Base-by-base conservation (phyloP, 1,140 invertebrate species). In the Zaprionus tsacasi region DNA sequence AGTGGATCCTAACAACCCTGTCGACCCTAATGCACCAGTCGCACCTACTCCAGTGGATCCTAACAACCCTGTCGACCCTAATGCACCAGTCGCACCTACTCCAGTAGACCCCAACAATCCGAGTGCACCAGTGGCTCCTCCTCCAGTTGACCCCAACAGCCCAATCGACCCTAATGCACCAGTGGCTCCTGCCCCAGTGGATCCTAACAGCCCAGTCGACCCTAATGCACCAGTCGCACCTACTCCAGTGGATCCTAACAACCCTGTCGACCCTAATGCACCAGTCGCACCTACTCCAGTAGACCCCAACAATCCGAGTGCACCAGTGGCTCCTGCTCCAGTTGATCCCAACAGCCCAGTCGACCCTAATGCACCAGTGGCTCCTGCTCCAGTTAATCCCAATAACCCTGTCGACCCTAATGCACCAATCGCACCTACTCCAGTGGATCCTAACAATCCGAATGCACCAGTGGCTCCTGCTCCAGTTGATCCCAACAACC, bases 181-280 rank as follows among this genome's bases (percentile, higher is more conserved):
- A 27, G 61, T 15, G 2, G 40, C n/a, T 3, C 40, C 40, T 0
- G 0, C 38, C 0, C 61, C 74, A 55, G 57, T 63, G 0, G 60
- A 60, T 12, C 63, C 70, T 8, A 73, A 54, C n/a, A 36, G 63
- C 60, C 71, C 65, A 30, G 64, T 50, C 7, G 59, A 65, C 15
- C 65, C 72, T 3, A 70, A 54, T 10, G 55, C 60, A 8, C 63
- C 72, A 43, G 40, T 15, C 2, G 40, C n/a, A 0, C 40, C n/a
- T 8, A 0, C 40, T 43, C 40, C 40, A 2, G 45, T 50, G 0
- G 45, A 50, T 6, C 45, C 45, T 11, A 50, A 50, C 11, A 25
- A 17, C 17, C 45, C 45, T 8, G n/a, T n/a, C n/a, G n/a, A n/a
- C n/a, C n/a, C n/a, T n/a, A 48, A 48, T 15, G n/a, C 40, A 43